Percentiles rank a stretch among this genome's conserved stretches.
Conservation (phyloP, 2,113 vertebrate genomes). For the Eulacestoma nigropectus region DNA sequence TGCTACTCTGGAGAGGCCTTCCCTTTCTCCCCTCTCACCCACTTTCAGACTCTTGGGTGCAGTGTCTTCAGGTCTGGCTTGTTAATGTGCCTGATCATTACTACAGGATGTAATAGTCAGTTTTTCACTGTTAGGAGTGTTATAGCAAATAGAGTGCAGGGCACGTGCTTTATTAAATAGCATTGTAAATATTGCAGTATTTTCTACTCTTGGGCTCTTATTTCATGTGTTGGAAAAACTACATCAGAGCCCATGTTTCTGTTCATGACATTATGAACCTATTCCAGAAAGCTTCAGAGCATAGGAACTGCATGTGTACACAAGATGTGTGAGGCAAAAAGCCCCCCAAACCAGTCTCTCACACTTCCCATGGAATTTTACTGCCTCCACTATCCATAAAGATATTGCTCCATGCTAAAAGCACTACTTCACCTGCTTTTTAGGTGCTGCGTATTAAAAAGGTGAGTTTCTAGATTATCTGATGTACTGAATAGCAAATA, state of each 20-base stretch:
- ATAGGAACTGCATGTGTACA: neutral
- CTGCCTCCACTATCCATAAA: neutral
- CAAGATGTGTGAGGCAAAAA: neutral
- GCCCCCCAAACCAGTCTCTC: neutral
- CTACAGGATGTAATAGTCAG: rapidly evolving
- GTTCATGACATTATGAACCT: neutral
- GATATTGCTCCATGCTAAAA: neutral
- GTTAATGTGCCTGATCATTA: neutral
- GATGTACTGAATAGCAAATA: neutral
- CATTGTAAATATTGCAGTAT: neutral
- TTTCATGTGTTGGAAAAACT: neutral
- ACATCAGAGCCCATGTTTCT: neutral
- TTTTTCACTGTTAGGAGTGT: neutral
- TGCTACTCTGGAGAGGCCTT: neutral
- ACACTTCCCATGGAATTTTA: neutral
- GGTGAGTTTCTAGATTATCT: neutral
- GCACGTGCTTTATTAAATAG: neutral
- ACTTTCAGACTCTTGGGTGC: neutral
- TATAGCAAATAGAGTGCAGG: neutral
- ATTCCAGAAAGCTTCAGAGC: neutral
- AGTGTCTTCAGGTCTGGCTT: neutral
- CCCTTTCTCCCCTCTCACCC: too few relatives aligned
- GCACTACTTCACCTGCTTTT: neutral
- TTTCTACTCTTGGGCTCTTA: neutral
- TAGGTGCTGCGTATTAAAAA: neutral